phyloP scores from a whole-genome alignment of 2,113 vertebrate genomes.

The Pseudorasbora parva region DNA sequence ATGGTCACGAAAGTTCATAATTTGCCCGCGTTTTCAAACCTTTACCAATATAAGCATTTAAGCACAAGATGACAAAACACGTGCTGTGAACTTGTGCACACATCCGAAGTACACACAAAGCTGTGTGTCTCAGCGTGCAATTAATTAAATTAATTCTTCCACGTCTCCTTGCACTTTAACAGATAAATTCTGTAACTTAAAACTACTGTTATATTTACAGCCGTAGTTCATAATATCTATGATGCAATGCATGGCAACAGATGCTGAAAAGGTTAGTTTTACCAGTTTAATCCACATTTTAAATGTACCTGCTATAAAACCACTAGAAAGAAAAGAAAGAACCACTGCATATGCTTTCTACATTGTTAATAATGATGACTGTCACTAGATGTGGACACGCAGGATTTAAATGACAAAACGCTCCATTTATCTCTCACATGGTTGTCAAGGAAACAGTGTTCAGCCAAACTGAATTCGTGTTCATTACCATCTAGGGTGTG shows the following conservation, averaged over 20 bases:
- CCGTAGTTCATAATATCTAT: neutral
- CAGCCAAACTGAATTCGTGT: conserved; percentile 45
- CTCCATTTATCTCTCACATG: conserved; percentile 43
- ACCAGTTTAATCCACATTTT: neutral
- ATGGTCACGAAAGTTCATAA: too few species aligned
- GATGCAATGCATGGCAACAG: conserved; percentile 13
- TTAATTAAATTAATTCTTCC: too few species aligned
- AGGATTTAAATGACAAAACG: conserved; percentile 47
- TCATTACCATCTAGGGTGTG: conserved; percentile 50
- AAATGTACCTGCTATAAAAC: neutral
- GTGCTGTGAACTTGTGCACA: too few species aligned
- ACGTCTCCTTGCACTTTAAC: too few species aligned
- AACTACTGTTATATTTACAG: neutral
- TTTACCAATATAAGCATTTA: too few species aligned
- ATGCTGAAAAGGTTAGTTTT: neutral
- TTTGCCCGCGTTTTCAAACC: too few species aligned
- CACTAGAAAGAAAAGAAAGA: neutral
- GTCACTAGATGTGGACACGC: conserved; percentile 20
- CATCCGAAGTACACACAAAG: too few species aligned
- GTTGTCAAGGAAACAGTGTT: conserved; percentile 60
- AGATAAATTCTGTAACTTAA: too few species aligned
- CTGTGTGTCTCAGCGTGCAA: too few species aligned
- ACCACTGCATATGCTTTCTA: conserved; percentile 14
- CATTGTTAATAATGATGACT: conserved; percentile 25
- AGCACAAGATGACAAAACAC: too few species aligned